Evolutionary conservation across 2,113 vertebrate genomes (phyloP).

Genomic region (Taxidea taxus): DNA sequence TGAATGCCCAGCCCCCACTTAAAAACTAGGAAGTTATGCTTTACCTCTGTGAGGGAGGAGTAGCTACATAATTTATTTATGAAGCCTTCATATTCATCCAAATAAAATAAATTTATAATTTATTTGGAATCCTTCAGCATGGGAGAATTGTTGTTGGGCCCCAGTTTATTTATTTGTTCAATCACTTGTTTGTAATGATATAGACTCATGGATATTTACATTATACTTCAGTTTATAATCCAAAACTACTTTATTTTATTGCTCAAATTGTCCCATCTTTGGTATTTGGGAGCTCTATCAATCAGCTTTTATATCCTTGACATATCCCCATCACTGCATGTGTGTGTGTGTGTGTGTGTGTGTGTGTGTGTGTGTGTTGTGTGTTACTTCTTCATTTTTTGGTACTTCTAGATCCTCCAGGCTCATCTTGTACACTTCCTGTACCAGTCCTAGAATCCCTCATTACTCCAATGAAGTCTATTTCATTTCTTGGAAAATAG

Average conservation of each 20-base stretch:
- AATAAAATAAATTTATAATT: not conserved
- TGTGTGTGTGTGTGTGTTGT: not conserved
- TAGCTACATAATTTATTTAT: not conserved
- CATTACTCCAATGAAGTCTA: not conserved
- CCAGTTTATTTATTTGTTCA: not conserved
- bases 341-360: not conserved
- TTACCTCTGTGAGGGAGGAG: not conserved
- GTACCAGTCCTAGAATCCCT: not conserved
- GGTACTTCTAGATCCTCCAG: not conserved
- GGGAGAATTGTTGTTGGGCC: not conserved
- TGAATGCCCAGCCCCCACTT: not conserved
- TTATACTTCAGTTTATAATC: not conserved
- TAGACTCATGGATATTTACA: not conserved
- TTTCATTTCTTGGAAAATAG: not conserved
- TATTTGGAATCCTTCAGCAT: not conserved
- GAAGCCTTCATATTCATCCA: not conserved
- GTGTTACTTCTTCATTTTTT: not conserved
- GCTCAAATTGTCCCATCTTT: not conserved
- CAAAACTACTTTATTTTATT: not conserved
- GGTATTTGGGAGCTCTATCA: not conserved
- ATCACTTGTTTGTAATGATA: not conserved
- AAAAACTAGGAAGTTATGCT: not conserved
- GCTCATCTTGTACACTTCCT: not conserved
- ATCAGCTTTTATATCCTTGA: not conserved
- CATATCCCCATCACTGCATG: not conserved